Base-by-base conservation (phyloP, 2,113 vertebrate species). In the Sinosuthora webbiana region DNA sequence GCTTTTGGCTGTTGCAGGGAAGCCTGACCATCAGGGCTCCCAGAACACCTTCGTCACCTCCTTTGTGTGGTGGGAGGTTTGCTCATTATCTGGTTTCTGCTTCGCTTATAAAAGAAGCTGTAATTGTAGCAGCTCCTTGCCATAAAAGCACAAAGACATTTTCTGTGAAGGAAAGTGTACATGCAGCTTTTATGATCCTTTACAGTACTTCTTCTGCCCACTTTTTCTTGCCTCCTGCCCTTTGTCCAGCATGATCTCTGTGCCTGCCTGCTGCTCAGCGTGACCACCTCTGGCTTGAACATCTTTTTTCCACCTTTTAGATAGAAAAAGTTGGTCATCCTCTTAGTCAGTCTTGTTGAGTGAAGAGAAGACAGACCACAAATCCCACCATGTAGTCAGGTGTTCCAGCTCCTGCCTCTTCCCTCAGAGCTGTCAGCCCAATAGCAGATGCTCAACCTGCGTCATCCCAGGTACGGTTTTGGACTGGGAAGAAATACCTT, bases 71-170 rank as follows among this genome's bases (percentile, higher is more conserved):
- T 82, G 81, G 94, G 95, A 96, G 91, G 87, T 91, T 87, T 95
- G 93, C 91, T 95, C 95, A 75, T 97, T 97, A 94, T 93, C 94
- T 76, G 87, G 69, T 74, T 89, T 87, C 91, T 91, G 69, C 93
- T 93, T 82, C 31, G 1, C 74, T 89, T 92, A 82, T 78, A 91
- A 89, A 95, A 95, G 91, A 64, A 92, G 74, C 81, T 82, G 93
- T 89, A 93, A 95, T 93, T 92, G 92, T 88, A 39, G 80, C 78
- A 93, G 90, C 88, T 92, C 85, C 88, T 91, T 81, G 94, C 92
- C 88, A 82, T 90, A 92, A 93, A 90, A 93, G 92, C 80, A 87
- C 85, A 94, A 93, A 96, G 94, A 47, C 57, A 41, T 93, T 96
- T 96, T 68, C 80, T 81, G 92, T 49, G 73, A 90, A 92, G 83